A percentile compares a stretch with the other conserved stretches of the same genome.
Evolutionary conservation across 2,888 invertebrate genomes (phyloP).

Genomic region (Marronus borbonicus): DNA sequence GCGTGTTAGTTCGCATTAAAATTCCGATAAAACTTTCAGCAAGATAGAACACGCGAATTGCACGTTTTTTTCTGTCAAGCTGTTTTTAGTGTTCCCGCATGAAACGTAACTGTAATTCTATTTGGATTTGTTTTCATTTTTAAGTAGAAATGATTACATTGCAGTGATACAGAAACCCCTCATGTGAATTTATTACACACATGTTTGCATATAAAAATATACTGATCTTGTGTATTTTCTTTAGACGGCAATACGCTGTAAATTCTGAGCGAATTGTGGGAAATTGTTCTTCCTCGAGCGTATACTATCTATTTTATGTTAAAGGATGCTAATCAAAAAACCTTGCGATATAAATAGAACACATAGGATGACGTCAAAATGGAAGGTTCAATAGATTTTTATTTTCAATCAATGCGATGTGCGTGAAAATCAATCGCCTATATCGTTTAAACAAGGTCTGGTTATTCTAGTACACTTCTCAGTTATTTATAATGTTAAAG

Average conservation of each 20-base stretch:
- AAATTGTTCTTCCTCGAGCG: slow-evolving; percentile 16
- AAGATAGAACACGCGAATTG: neutral
- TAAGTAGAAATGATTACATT: slow-evolving; percentile 18
- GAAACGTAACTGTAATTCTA: neutral
- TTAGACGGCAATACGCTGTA: neutral
- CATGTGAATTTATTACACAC: neutral
- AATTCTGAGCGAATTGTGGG: slow-evolving; percentile 9
- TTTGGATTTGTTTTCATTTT: neutral
- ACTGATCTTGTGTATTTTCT: slow-evolving; percentile 21
- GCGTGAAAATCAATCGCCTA: slow-evolving; percentile 30
- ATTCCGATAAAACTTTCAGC: neutral
- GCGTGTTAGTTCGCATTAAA: neutral
- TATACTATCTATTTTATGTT: slow-evolving; percentile 29
- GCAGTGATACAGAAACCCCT: neutral
- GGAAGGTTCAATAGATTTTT: slow-evolving; percentile 26
- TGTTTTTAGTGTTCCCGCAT: neutral
- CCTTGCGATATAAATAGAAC: slow-evolving; percentile 34
- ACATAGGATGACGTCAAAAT: slow-evolving; percentile 33
- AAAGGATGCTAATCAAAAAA: slow-evolving; percentile 18
- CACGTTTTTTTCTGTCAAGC: neutral
- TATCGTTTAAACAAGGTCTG: neutral
- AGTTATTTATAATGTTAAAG: slow-evolving; percentile 15
- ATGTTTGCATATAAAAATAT: slow-evolving; percentile 11
- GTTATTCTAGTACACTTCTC: neutral
- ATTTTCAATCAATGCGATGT: slow-evolving; percentile 21